Evolutionary conservation across 2,113 vertebrate species (phyloP), one percentile per base, ranked within the genome.

Genomic region (Alethe diademata): DNA sequence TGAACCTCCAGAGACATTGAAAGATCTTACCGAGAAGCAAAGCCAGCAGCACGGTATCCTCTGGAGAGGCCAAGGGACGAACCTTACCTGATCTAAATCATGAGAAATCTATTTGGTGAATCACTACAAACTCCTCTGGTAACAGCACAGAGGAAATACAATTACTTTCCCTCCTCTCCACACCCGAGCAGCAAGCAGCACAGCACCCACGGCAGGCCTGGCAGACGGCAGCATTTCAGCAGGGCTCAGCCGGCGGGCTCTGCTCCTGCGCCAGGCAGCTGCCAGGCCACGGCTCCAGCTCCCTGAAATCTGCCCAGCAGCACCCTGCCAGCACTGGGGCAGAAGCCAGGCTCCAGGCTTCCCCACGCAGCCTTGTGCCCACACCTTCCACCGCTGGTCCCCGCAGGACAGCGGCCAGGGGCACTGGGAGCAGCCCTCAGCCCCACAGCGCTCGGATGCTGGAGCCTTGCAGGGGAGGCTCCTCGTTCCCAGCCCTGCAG

Each of bases 181-280:
- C 38, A 40, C 61, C 56, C 23, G 56, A 76, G 80, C 43, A 60
- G 56, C 13, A 20, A 36, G n/a, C 1, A 1, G 40, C 23, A 28
- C 16, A 10, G 35, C 1, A 35, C 11, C 67, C 76, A 48, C n/a
- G 4, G n/a, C 5, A 0, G 1, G 4, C 16, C 20, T 2, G 5
- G n/a, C 20, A 20, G 19, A 48, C 3, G 0, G 58, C 11, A 18
- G 9, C 4, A 0, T 48, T 92, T 36, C 6, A 1, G 56, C 47
- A 38, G 38, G 64, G 48, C 36, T 28, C 22, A 0, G 0, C 14
- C 6, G 8, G 10, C 0, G 0, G 45, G 36, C 67, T 84, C 58
- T 11, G 36, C 64, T 74, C 60, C 3, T 1, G 35, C 2, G 0
- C 1, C 0, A 33, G 58, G 53, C 57, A 65, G 57, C 71, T 9